Evolutionary conservation across 2,113 vertebrate species (phyloP).

Genomic region (Gymnarchus niloticus): DNA sequence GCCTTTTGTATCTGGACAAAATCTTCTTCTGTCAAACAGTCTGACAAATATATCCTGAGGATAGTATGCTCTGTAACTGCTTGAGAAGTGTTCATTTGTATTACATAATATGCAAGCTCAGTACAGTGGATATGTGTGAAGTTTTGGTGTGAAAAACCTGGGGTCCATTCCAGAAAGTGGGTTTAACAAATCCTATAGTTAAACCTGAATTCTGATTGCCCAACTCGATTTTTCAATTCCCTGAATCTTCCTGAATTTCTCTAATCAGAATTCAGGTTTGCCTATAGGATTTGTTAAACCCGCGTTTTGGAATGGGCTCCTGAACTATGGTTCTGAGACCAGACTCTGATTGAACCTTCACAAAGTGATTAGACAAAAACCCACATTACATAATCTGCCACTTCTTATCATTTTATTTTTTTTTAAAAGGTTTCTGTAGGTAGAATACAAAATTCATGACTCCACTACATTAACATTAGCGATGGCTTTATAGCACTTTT

Average conservation of each 20-base stretch:
- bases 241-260: no score
- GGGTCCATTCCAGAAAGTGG: no score
- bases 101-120: background rate
- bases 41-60: background rate
- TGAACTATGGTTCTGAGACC: background rate
- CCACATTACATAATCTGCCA: background rate
- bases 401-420: no score
- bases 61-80: background rate
- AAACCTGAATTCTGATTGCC: no score
- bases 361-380: background rate
- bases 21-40: background rate
- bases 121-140: background rate
- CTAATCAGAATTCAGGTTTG: no score
- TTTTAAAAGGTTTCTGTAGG: background rate
- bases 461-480: no score
- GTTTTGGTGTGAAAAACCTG: no score
- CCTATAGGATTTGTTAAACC: no score
- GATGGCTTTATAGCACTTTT: no score
- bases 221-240: no score
- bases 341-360: background rate
- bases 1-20: background rate
- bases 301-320: no score
- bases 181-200: no score
- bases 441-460: background rate
- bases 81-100: background rate